Evolutionary conservation across 2,888 invertebrate species (phyloP), one percentile per base, ranked within the genome.

Genomic region (Limnephilus auricula): DNA sequence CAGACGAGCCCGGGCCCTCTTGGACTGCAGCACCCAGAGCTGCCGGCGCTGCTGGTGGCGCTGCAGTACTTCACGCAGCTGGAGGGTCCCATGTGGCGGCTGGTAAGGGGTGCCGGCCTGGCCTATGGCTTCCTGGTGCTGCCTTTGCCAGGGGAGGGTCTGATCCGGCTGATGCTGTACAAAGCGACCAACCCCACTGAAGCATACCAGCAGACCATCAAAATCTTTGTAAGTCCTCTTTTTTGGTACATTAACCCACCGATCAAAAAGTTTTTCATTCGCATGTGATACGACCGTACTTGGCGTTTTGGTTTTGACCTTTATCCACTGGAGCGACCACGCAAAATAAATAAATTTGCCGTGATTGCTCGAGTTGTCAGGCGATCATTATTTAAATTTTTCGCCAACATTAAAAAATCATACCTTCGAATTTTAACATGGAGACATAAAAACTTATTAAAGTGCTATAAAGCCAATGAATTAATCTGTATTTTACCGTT

Each of bases 21-120:
- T 2, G 87, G 87, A 34, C 40, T 78, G 34, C n/a, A 78, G 37
- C 87, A 88, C n/a, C 95, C 96, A 0, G 97, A 98, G 94, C 94
- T 97, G 79, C 97, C 98, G 15, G 97, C 98, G 89, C 95, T 99
- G 45, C 95, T 97, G 93, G 97, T 99, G 50, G 98, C 98, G 93
- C 95, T 98, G 93, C 98, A 98, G 95, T 99, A 99, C 95, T 97
- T 99, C 93, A 97, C 97, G 12, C 98, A 98, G 95, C 96, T 97
- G 0, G 98, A 99, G 97, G 98, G 99, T 89, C 98, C 98, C 40
- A 97, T 99, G 97, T 99, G 98, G 98, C 97, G 97, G 89, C 97
- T 97, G 94, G 98, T 99, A 93, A 96, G 99, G 93, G 99, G 99
- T 79, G 97, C 97, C 94, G 99, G 99, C 0, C 96, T 98, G 90